Base-by-base conservation (phyloP, 2,113 vertebrate species). In the Trachemys scripta region DNA sequence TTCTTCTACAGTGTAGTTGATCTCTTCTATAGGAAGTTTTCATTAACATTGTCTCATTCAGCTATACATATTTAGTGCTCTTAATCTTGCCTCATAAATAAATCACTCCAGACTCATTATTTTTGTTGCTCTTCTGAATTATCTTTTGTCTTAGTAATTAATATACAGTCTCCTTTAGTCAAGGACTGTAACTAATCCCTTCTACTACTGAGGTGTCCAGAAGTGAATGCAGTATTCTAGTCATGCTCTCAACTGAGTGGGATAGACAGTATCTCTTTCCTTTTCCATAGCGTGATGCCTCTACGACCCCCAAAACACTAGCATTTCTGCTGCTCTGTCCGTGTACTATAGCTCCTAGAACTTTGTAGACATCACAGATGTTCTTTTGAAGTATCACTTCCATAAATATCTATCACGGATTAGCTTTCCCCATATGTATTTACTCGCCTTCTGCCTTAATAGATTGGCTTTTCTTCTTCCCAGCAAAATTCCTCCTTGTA, bases 221-320 rank as follows among this genome's bases (percentile, higher is more conserved):
- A 27, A 47, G 11, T 45, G 75, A 47, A 78, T 78, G 11, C 42
- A 25, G 75, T 47, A 8, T 78, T 78, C 75, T 45, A 47, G 75
- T 27, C 22, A 12, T 78, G 75, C 22, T 47, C 42, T 45, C 69
- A 38, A 19, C 10, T 45, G 42, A 47, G 42, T 27, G 42, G 47
- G 27, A 76, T 45, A 47, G 5, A 76, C 3, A 16, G 6, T 78
- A 45, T 27, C 17, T n/a, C 72, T 8, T 54, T 7, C 54, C 47
- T 79, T 1, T 0, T 45, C n/a, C 20, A 3, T 6, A 8, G 56
- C 1, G 1, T 0, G 0, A 78, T 78, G 24, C 72, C 35, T 76
- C 69, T 84, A 29, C n/a, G 31, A 27, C 53, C 24, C 31, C 10
- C 1, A 29, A 47, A 78, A 9, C 4, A 9, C 2, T 5, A 31